Base-by-base conservation (phyloP, 2,113 vertebrate genomes). In the Rutilus rutilus region DNA sequence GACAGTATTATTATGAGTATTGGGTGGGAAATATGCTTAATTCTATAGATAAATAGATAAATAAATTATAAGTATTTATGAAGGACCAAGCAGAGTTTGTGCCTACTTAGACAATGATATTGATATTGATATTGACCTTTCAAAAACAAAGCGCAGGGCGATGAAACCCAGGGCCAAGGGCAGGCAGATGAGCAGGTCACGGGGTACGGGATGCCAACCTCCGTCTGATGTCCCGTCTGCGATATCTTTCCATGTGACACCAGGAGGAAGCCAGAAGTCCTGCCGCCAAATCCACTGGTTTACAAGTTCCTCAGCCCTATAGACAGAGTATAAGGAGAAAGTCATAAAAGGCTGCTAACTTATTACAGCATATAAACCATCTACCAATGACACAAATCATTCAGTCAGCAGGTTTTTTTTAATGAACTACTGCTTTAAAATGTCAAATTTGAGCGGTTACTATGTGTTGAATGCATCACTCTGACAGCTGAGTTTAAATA, bases 241-340 rank as follows among this genome's bases (percentile, higher is more conserved):
- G 80, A 97, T 93, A 87, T 96, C 94, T 59, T 93, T 88, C 98
- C 97, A 99, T 0, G 92, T 90, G 86, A 88, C 36, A 11, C 96
- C 96, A 0, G 96, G 94, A 0, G 98, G 97, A 0, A 99, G 91
- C 98, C 98, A 99, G 88, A 93, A 94, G 81, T 93, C 88, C 0
- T 96, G 93, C 73, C 91, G 90, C 97, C 97, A 98, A 2, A 99
- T 85, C 97, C 96, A 97, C 23, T 96, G 87, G 1, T 93, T 95
- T 47, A 99, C 45, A 57, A 95, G 50, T 2, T 87, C 87, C 90
- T 95, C 91, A 97, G 99, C 97, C 91, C 96, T 42, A 75, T 0
- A 74, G 23, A 60, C 6, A 73, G 1, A 47, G 30, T 78, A 36
- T 8, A 6, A 47, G 5, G 25, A 62, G 36, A 62, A 30, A 5